phyloP scores from a whole-genome alignment of 2,113 vertebrate genomes.

The Gopherus flavomarginatus region DNA sequence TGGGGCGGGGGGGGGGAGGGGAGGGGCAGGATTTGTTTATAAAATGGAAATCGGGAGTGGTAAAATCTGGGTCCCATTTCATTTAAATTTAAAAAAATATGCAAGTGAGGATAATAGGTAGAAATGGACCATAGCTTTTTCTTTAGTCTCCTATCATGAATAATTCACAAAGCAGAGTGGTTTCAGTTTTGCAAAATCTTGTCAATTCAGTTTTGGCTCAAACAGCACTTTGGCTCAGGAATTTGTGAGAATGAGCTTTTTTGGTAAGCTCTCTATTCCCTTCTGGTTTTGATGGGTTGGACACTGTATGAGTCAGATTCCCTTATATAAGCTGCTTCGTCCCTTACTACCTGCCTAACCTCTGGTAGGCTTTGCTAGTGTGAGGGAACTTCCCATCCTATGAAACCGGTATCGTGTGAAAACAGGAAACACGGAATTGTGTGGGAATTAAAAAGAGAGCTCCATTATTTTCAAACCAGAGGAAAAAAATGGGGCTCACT shows the following conservation, averaged over 20 bases:
- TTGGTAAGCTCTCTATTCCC: neutral
- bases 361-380: neutral
- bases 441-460: neutral
- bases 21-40: neutral
- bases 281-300: neutral
- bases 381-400: neutral
- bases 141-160: neutral
- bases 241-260: neutral
- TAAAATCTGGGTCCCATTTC: neutral
- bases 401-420: neutral
- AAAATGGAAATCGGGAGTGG: neutral
- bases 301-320: neutral
- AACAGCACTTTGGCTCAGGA: neutral
- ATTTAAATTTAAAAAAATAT: neutral
- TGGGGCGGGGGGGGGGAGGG: accelerated
- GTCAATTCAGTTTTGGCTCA: neutral
- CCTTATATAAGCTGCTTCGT: neutral
- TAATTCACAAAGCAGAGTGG: neutral
- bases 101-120: neutral
- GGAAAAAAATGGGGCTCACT: neutral
- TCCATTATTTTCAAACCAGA: neutral
- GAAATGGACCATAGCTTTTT: neutral
- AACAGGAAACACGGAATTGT: neutral
- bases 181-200: neutral
- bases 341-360: neutral